These are phyloP conservation scores for Notarius lentiginosus DNA, from an alignment of 2,113 vertebrate species.

Conservation along the genomic window DNA sequence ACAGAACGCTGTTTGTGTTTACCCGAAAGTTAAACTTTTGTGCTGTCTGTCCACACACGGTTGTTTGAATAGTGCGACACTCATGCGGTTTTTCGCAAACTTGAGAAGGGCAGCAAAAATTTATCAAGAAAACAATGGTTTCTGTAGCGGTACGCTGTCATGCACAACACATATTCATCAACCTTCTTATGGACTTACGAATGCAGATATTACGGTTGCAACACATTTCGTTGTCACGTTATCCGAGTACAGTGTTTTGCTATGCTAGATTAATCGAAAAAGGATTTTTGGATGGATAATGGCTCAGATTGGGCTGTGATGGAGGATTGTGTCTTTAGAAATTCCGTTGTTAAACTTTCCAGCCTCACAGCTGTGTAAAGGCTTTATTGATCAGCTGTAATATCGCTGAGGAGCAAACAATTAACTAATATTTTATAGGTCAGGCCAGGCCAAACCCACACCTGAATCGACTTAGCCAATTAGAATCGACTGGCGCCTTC, in stretches of 20 bases:
- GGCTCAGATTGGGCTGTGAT: not conserved
- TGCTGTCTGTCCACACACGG: not conserved
- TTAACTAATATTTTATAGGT: not conserved
- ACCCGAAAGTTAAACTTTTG: conserved; percentile 18
- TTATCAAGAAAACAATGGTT: conserved; percentile 10
- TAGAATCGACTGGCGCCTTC: conserved; percentile 11
- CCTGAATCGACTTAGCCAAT: conserved; percentile 12
- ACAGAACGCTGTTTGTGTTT: conserved; percentile 26
- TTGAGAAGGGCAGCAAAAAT: not conserved
- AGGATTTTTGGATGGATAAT: not conserved
- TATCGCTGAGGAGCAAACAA: not conserved
- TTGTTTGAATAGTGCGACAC: not conserved
- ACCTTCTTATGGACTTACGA: not conserved
- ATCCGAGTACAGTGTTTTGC: not conserved
- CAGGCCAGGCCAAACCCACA: not conserved
- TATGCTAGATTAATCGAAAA: not conserved
- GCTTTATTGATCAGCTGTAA: not conserved
- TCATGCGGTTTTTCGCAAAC: not conserved
- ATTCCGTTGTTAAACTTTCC: not conserved
- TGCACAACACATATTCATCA: not conserved
- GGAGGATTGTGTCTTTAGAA: not conserved
- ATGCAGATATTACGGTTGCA: not conserved
- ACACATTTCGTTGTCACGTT: not conserved
- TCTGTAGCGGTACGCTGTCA: not conserved
- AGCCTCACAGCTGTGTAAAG: not conserved